Evolutionary conservation across 64 coral and sea anemone genomes (phyloP).

Genomic region (Actinia equina): DNA sequence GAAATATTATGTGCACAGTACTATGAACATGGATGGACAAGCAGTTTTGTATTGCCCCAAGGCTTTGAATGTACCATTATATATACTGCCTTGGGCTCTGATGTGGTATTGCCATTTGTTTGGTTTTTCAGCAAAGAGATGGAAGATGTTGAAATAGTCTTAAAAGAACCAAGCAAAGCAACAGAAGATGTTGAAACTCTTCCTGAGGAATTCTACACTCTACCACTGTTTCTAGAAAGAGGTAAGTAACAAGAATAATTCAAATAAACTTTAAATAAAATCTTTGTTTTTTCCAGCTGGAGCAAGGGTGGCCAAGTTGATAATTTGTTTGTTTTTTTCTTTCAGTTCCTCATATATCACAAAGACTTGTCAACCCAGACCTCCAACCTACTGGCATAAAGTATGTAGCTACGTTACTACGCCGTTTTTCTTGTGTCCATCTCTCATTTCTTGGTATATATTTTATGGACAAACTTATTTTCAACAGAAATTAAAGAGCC

Average conservation of each 20-base stretch:
- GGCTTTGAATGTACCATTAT: no score
- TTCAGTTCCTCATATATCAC: constrained; percentile 70
- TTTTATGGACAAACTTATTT: no score
- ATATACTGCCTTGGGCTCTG: no score
- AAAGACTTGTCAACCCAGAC: constrained; percentile 82
- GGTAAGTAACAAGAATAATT: constrained; percentile 15
- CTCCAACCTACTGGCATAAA: constrained; percentile 64
- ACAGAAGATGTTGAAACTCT: constrained; percentile 77
- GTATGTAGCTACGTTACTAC: constrained; percentile 29
- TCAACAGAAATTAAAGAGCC: no score
- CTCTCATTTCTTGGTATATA: no score
- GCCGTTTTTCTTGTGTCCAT: no score
- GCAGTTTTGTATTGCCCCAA: no score
- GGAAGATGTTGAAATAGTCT: constrained; percentile 53
- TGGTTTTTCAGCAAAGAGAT: constrained; percentile 59
- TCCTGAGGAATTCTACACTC: constrained; percentile 82
- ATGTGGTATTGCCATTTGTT: neutral
- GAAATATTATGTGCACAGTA: no score
- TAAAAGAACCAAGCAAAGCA: constrained; percentile 75
- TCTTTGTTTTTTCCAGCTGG: neutral
- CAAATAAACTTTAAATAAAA: neutral
- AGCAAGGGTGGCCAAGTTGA: no score
- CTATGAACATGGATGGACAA: no score
- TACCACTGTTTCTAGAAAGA: constrained; percentile 74
- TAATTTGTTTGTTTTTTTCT: neutral